These are phyloP conservation scores for Rousettus leschenaultii DNA, from an alignment of 2,113 vertebrate species.

Conservation along the genomic window DNA sequence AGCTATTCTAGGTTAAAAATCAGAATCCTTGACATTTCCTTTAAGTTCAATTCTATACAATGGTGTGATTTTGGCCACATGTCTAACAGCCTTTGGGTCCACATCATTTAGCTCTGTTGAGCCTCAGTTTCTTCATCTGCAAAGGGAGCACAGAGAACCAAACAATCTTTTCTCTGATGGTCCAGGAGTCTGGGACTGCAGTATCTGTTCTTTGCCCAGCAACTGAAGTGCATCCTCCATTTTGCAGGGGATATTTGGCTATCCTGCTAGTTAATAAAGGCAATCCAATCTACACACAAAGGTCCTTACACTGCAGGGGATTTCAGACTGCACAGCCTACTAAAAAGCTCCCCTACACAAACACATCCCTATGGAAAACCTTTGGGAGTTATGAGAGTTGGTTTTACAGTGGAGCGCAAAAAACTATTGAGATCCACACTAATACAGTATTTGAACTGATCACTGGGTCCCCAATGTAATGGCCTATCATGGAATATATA, in stretches of 20 bases:
- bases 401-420: not conserved
- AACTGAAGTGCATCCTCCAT: not conserved
- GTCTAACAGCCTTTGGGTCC: not conserved
- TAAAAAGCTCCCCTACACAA: not conserved
- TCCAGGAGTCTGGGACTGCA: accelerated
- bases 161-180: not conserved
- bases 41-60: not conserved
- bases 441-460: not conserved
- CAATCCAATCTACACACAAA: not conserved
- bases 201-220: not conserved
- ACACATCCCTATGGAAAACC: not conserved
- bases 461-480: not conserved
- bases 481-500: too few relatives aligned
- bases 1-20: not conserved
- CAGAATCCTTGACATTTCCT: not conserved
- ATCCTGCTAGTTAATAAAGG: not conserved
- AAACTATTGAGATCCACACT: not conserved
- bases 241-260: not conserved
- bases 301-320: too few relatives aligned
- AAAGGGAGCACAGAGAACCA: not conserved
- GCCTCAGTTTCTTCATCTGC: not conserved
- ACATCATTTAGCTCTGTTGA: not conserved
- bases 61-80: not conserved
- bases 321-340: not conserved
- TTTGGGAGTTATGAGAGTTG: not conserved